phyloP scores from a whole-genome alignment of 1,140 invertebrate genomes.

The Caerostris darwini region DNA sequence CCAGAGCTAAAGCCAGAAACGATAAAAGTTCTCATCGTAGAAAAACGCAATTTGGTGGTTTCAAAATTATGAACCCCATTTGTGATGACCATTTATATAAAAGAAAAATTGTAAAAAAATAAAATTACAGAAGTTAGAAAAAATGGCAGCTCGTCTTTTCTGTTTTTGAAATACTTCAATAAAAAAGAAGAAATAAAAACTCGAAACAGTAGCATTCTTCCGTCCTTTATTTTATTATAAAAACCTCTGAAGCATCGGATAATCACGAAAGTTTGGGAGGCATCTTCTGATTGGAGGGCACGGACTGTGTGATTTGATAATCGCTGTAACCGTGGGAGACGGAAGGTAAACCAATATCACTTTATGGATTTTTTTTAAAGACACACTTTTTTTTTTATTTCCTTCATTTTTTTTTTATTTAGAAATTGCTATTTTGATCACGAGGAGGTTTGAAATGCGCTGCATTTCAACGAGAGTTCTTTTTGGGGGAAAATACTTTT shows the following conservation, averaged over 20 bases:
- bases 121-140: too few species aligned
- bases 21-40: not conserved
- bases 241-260: conserved; percentile 17
- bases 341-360: conserved; percentile 50
- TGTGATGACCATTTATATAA: not conserved
- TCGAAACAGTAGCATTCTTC: not conserved
- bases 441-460: not conserved
- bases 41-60: not conserved
- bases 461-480: not conserved
- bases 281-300: conserved; percentile 45
- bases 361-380: conserved; percentile 55
- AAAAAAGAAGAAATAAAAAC: not conserved
- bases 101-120: not conserved
- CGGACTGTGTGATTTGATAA: conserved; percentile 56
- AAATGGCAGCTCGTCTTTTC: too few species aligned
- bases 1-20: too few species aligned
- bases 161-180: not conserved
- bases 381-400: not conserved
- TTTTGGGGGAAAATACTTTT: not conserved
- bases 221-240: conserved; percentile 29
- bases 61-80: not conserved
- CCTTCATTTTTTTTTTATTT: not conserved
- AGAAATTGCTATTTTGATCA: conserved; percentile 35
- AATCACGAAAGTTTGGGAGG: not conserved
- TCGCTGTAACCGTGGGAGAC: conserved; percentile 26